A percentile compares a stretch with the other conserved stretches of the same genome.
Evolutionary conservation across 2,888 invertebrate species (phyloP).

Genomic region (Pantelozetes paolii): DNA sequence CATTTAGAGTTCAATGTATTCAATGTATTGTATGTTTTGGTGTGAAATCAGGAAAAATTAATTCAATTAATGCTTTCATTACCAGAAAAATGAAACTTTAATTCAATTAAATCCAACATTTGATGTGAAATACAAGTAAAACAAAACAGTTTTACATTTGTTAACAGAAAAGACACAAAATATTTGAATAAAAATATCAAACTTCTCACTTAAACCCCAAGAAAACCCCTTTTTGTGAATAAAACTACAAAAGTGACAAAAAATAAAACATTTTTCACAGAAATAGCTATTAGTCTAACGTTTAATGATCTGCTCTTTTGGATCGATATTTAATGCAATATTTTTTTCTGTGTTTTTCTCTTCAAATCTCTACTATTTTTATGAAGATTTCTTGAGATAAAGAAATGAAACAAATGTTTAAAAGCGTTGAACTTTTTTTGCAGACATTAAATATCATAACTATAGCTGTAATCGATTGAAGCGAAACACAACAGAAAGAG

Average conservation of each 20-base stretch:
- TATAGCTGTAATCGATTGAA: conserved; percentile 12
- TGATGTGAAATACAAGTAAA: neutral
- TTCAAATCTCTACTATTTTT: conserved; percentile 15
- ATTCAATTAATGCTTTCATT: neutral
- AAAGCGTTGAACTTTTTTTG: conserved; percentile 16
- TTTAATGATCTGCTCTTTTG: neutral
- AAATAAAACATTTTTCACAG: neutral
- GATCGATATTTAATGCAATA: conserved; percentile 20
- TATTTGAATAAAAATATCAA: conserved; percentile 3
- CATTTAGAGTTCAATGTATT: neutral
- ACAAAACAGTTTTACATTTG: neutral
- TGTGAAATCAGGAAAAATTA: neutral
- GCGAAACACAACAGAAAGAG: neutral
- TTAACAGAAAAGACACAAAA: neutral
- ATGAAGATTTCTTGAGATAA: conserved; percentile 3
- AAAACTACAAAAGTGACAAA: neutral
- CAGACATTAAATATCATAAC: neutral
- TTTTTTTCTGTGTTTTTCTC: conserved; percentile 1
- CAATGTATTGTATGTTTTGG: neutral
- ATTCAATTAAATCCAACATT: neutral
- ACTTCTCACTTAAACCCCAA: too few relatives aligned
- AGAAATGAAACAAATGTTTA: conserved; percentile 20
- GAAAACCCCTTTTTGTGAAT: too few relatives aligned
- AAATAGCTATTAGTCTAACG: conserved; percentile 7
- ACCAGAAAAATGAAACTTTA: neutral